Conservation (phyloP, 2,113 vertebrate species). For the Sterna hirundo region DNA sequence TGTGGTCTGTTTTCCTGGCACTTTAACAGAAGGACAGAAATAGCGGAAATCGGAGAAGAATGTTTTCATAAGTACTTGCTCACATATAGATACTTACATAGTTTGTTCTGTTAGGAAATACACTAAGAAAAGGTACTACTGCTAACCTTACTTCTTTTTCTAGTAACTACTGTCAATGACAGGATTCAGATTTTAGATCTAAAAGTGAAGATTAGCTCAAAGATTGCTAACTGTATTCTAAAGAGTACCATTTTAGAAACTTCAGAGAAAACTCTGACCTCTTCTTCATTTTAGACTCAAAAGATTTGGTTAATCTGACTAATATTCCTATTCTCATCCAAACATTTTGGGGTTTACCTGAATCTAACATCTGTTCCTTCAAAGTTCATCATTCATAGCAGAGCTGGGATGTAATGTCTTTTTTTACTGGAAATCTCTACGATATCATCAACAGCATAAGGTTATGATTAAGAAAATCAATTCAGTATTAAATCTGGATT, state of each 20-base stretch:
- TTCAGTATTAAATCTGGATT: not conserved
- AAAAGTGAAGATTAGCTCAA: not conserved
- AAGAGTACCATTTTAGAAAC: not conserved
- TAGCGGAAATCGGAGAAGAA: not conserved
- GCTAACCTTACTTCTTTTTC: not conserved
- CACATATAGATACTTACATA: not conserved
- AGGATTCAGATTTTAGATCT: not conserved
- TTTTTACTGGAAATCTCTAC: not conserved
- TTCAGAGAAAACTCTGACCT: not conserved
- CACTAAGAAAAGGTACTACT: not conserved
- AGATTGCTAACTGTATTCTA: not conserved
- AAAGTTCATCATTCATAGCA: not conserved
- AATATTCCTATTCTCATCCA: not conserved
- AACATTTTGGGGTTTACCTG: not conserved
- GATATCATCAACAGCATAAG: not conserved
- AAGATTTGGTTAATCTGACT: not conserved
- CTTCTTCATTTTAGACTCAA: not conserved
- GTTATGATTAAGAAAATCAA: not conserved
- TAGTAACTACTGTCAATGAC: not conserved
- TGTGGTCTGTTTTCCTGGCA: conserved; percentile 35
- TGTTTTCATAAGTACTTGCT: not conserved
- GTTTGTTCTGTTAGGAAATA: not conserved
- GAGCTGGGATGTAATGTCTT: not conserved
- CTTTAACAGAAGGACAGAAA: conserved; percentile 23
- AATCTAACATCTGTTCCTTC: not conserved